Conservation (phyloP, 2,797 vertebrate species). For the Propithecus perrieri region DNA sequence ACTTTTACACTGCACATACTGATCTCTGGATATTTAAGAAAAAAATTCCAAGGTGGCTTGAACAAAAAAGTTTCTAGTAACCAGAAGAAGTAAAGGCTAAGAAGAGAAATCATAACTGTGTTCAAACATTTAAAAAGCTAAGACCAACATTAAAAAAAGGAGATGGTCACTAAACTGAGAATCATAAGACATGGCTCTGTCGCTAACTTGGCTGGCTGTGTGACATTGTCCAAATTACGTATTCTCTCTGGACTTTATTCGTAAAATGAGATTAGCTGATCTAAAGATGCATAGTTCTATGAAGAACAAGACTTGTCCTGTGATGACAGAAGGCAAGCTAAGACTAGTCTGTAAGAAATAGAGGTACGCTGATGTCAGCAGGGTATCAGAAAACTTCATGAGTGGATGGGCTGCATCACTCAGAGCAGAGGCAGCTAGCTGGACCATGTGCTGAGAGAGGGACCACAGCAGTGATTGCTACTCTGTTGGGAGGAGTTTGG, state of each 20-base stretch:
- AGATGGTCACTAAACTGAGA: not conserved
- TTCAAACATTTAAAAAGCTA: not conserved
- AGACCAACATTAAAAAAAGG: not conserved
- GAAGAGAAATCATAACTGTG: not conserved
- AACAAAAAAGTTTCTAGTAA: not conserved
- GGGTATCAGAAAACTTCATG: not conserved
- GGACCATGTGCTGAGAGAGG: not conserved
- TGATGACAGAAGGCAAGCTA: not conserved
- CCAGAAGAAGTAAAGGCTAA: slow-evolving; percentile 3
- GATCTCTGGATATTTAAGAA: not conserved
- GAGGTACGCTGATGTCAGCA: not conserved
- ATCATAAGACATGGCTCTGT: not conserved
- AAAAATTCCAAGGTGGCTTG: not conserved
- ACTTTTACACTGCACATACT: not conserved
- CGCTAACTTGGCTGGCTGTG: not conserved
- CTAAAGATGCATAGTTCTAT: not conserved
- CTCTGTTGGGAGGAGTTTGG: not conserved
- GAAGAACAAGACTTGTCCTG: not conserved
- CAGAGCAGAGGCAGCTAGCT: not conserved
- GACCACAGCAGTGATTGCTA: rapidly evolving
- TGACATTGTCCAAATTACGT: not conserved
- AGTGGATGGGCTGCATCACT: not conserved
- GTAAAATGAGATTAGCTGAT: not conserved
- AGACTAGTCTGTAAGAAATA: not conserved
- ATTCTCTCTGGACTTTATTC: not conserved